A percentile compares a stretch with the other conserved stretches of the same genome.
These are phyloP conservation scores for Peromyscus aztecus DNA, from an alignment of 2,797 vertebrate species.

Conservation along the genomic window DNA sequence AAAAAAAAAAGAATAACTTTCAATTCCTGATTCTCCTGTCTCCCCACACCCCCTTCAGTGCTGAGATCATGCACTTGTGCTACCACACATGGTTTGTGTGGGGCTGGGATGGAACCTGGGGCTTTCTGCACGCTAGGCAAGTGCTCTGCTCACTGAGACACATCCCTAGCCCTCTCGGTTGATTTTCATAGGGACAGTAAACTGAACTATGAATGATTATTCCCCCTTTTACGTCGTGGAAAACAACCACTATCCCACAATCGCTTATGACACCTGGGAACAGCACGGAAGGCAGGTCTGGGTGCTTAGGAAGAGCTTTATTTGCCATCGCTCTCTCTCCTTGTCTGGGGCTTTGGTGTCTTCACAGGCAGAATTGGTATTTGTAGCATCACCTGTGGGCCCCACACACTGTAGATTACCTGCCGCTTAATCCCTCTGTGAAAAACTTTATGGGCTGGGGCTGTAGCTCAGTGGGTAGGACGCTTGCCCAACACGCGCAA, in stretches of 20 bases:
- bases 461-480: background rate
- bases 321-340: background rate
- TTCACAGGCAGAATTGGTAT: background rate
- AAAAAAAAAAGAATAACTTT: background rate
- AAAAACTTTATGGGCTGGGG: background rate
- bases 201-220: background rate
- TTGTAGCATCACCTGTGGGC: background rate
- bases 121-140: background rate
- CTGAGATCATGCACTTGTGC: background rate
- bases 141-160: background rate
- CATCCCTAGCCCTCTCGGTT: too few relatives aligned
- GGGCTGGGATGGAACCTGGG: background rate
- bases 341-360: background rate
- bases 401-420: background rate
- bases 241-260: background rate
- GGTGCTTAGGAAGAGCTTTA: background rate
- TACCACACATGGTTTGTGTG: background rate
- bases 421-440: background rate
- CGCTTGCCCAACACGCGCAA: too few relatives aligned
- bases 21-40: background rate
- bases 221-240: background rate
- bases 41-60: background rate
- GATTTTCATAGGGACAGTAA: background rate
- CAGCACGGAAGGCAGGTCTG: background rate
- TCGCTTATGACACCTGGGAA: background rate